These are phyloP conservation scores for Etheostoma spectabile DNA, from an alignment of 2,113 vertebrate species.

Conservation along the genomic window DNA sequence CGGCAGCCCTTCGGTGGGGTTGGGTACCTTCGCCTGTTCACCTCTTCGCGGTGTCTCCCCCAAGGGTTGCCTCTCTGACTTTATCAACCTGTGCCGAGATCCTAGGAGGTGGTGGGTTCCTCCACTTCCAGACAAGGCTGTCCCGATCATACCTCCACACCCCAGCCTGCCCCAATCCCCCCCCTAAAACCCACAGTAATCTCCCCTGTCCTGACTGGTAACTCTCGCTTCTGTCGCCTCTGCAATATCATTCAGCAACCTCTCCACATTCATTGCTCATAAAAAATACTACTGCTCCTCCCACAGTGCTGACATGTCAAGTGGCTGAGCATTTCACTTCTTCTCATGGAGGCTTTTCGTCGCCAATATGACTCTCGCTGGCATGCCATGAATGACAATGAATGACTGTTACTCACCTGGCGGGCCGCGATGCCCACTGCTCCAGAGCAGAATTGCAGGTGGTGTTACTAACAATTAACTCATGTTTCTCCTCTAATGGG, in stretches of 20 bases:
- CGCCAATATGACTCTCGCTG: conserved; percentile 30
- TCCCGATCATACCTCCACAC: conserved; percentile 69
- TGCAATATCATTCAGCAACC: conserved; percentile 99
- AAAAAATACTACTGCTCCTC: conserved; percentile 99
- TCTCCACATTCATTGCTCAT: conserved; percentile 98
- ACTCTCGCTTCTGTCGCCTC: conserved; percentile 93
- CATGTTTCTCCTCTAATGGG: conserved; percentile 74
- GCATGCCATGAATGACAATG: conserved; percentile 54
- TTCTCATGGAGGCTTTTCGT: conserved; percentile 37
- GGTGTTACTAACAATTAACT: conserved; percentile 77
- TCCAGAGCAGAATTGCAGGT: conserved; percentile 55
- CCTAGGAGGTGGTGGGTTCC: conserved; percentile 64
- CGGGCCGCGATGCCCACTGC: conserved; percentile 37
- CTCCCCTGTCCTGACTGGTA: conserved; percentile 87
- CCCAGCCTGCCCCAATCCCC: not conserved
- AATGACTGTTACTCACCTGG: conserved; percentile 83
- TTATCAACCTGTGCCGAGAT: conserved; percentile 83
- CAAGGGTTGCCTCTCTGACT: conserved; percentile 73
- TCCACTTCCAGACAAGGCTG: conserved; percentile 82
- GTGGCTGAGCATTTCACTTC: conserved; percentile 64
- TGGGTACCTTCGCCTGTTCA: conserved; percentile 65
- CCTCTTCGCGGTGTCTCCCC: conserved; percentile 82
- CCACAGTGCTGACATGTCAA: conserved; percentile 95
- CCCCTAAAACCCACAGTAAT: conserved; percentile 78
- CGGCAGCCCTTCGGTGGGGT: conserved; percentile 79